Evolutionary conservation across 2,888 invertebrate species (phyloP).

Genomic region (Bombyx huttoni): DNA sequence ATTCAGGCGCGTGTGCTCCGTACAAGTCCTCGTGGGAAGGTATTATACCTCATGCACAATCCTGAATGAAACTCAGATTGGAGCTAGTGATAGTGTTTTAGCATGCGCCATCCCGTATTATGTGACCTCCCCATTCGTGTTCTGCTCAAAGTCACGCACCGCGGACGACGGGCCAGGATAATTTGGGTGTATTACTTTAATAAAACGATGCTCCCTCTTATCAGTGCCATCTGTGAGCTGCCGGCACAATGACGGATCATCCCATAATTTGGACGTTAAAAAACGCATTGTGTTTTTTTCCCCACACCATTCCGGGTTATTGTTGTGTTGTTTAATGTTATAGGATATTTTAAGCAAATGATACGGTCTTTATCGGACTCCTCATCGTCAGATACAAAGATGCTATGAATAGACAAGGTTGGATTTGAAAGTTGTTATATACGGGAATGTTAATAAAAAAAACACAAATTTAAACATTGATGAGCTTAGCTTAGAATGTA

Average conservation of each 20-base stretch:
- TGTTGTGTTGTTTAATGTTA: slow-evolving; percentile 63
- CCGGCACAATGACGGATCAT: slow-evolving; percentile 64
- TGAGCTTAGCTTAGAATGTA: background rate
- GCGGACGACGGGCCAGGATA: slow-evolving; percentile 19
- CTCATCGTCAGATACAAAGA: slow-evolving; percentile 37
- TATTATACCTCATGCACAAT: slow-evolving; percentile 47
- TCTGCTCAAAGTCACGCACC: slow-evolving; percentile 2
- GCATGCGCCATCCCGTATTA: slow-evolving; percentile 23
- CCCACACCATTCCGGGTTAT: slow-evolving; percentile 46
- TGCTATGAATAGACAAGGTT: slow-evolving; percentile 22
- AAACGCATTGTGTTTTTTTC: slow-evolving; percentile 47
- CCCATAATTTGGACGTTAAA: slow-evolving; percentile 61
- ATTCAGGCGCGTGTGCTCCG: slow-evolving; percentile 37
- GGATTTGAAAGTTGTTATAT: slow-evolving; percentile 2
- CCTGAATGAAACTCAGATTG: slow-evolving; percentile 51
- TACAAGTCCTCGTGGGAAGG: slow-evolving; percentile 60
- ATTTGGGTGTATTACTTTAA: slow-evolving; percentile 46
- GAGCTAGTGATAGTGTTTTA: slow-evolving; percentile 42
- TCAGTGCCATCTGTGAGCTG: slow-evolving; percentile 58
- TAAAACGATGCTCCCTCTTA: slow-evolving; percentile 59
- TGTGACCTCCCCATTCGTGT: slow-evolving; percentile 17
- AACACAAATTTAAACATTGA: too few relatives aligned
- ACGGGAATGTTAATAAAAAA: too few relatives aligned
- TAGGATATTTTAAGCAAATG: slow-evolving; percentile 70
- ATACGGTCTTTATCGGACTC: slow-evolving; percentile 57